A percentile compares a stretch with the other conserved stretches of the same genome.
Conservation (phyloP, 2,888 invertebrate genomes). For the Deroplatys truncata region DNA sequence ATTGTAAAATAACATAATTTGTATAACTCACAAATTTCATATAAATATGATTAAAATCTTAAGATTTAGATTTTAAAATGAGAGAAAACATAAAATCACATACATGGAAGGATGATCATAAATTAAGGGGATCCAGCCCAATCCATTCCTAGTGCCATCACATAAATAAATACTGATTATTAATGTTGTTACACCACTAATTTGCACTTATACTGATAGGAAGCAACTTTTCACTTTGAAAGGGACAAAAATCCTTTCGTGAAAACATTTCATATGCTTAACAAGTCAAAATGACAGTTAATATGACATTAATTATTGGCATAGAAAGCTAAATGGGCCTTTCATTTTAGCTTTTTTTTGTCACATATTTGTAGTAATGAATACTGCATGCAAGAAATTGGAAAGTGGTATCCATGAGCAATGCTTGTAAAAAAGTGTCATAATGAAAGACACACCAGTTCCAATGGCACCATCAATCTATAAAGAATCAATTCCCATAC, state of each 20-base stretch:
- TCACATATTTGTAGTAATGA: not conserved
- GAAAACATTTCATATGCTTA: not conserved
- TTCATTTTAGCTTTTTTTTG: not conserved
- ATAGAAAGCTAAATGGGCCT: not conserved
- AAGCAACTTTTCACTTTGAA: not conserved
- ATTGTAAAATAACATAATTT: not conserved
- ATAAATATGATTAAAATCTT: not conserved
- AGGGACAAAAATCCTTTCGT: constrained; percentile 1
- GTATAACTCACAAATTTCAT: not conserved
- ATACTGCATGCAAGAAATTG: not conserved
- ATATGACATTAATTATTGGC: too few relatives aligned
- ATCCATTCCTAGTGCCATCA: not conserved
- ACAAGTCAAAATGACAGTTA: not conserved
- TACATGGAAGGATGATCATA: not conserved
- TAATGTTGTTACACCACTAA: not conserved
- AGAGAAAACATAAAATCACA: not conserved
- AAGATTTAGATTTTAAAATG: not conserved
- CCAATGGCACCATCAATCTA: not conserved
- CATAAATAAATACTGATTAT: not conserved
- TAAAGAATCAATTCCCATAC: not conserved
- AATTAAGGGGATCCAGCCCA: not conserved
- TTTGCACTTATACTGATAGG: not conserved
- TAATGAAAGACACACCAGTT: not conserved
- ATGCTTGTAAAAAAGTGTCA: not conserved
- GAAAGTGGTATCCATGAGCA: not conserved